Conservation (phyloP, 2,797 vertebrate genomes). For the Argyrosomus regius region DNA sequence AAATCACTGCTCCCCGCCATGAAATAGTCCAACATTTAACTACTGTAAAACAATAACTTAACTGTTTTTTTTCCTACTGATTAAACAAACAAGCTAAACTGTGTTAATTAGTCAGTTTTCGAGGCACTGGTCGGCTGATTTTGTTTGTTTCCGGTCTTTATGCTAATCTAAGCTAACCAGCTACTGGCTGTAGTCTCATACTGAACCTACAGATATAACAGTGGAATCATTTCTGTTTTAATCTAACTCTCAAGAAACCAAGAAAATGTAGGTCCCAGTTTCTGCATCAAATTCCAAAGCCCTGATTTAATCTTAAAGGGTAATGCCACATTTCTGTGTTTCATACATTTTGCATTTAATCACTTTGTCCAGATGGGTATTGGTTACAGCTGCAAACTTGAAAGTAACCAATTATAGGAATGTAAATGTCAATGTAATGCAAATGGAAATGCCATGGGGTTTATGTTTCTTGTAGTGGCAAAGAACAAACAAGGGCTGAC, state of each 20-base stretch:
- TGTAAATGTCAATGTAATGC: conserved; percentile 2
- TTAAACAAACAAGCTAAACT: neutral
- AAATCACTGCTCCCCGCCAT: neutral
- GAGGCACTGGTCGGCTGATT: neutral
- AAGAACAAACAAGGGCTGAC: neutral
- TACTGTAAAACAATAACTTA: neutral
- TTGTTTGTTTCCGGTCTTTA: neutral
- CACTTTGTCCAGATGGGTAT: neutral
- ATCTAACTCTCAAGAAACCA: neutral
- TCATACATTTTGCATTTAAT: neutral
- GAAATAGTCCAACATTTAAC: neutral
- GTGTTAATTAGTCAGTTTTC: neutral
- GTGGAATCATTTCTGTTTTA: no score
- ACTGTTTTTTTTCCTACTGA: neutral
- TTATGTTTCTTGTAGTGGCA: neutral
- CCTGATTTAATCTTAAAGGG: neutral
- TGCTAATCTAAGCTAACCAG: neutral
- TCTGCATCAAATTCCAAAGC: neutral
- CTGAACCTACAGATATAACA: neutral
- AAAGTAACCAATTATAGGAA: neutral
- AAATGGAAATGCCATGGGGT: neutral
- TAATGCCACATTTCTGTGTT: neutral
- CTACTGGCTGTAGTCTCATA: neutral
- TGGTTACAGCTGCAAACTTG: neutral
- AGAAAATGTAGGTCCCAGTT: neutral